These are phyloP conservation scores for Meiosimyza platycephala DNA, from an alignment of 2,888 invertebrate genomes.

Conservation along the genomic window DNA sequence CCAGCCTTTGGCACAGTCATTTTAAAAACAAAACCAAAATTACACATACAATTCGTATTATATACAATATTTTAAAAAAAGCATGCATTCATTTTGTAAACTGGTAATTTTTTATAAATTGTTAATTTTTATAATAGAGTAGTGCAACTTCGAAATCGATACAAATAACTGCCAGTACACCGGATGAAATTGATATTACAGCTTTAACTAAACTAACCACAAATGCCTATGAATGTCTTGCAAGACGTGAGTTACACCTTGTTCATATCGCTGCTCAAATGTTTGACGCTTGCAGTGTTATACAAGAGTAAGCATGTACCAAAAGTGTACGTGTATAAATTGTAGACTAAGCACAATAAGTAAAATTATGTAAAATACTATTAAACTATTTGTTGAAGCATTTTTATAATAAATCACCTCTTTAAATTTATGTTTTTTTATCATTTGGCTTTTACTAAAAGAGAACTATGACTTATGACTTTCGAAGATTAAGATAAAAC, in stretches of 20 bases:
- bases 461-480: too few species aligned
- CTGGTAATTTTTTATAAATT: background rate
- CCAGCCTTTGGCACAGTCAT: too few species aligned
- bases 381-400: too few species aligned
- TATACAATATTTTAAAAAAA: background rate
- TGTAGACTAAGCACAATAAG: too few species aligned
- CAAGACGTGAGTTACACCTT: conserved; percentile 59
- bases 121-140: conserved; percentile 38
- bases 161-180: conserved; percentile 57
- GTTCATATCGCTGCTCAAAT: conserved; percentile 68
- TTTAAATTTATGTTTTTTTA: too few species aligned
- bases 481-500: too few species aligned
- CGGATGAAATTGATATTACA: conserved; percentile 59
- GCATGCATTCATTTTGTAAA: background rate
- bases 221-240: conserved; percentile 66
- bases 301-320: conserved; percentile 47
- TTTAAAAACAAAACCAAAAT: conserved; percentile 2
- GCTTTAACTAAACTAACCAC: conserved; percentile 65
- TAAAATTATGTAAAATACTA: too few species aligned
- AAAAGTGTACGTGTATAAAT: too few species aligned
- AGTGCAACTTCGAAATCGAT: conserved; percentile 44
- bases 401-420: too few species aligned
- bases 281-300: conserved; percentile 68
- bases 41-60: background rate
- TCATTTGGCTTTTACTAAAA: too few species aligned